Percentiles rank a stretch among this genome's conserved stretches.
Conservation (phyloP, 2,888 invertebrate genomes). For the Dasysyrphus albostriatus region DNA sequence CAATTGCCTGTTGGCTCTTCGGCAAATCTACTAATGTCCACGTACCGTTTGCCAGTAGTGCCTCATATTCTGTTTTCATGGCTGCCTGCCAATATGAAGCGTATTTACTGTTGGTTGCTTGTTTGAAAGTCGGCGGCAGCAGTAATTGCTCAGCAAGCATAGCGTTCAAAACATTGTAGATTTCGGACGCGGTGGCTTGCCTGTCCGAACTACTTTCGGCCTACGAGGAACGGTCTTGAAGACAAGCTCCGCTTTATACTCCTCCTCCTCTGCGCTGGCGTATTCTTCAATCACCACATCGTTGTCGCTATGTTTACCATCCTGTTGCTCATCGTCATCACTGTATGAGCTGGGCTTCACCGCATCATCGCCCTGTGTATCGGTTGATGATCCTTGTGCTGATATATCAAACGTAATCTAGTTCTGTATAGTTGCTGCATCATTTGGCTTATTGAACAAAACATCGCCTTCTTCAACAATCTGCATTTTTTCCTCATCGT, state of each 20-base stretch:
- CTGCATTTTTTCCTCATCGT: no score
- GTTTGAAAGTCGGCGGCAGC: conserved; percentile 1
- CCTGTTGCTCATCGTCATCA: no score
- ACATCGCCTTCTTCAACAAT: no score
- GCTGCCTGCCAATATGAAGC: no score
- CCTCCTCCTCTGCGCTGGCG: no score
- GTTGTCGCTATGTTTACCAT: no score
- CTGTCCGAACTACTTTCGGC: conserved; percentile 26
- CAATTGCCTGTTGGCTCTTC: no score
- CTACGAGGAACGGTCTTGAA: conserved; percentile 28
- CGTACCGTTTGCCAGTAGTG: conserved; percentile 30
- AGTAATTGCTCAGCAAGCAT: conserved; percentile 11
- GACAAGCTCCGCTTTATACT: not conserved
- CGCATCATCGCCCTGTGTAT: conserved; percentile 18
- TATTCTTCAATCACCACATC: no score
- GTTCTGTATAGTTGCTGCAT: conserved; percentile 18
- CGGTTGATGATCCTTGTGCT: conserved; percentile 12
- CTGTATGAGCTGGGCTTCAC: no score
- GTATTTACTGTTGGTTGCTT: conserved; percentile 26
- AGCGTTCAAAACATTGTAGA: conserved; percentile 23
- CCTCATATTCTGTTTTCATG: conserved; percentile 75
- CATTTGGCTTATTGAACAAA: no score
- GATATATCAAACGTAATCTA: conserved; percentile 39
- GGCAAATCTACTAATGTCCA: no score
- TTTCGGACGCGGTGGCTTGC: conserved; percentile 27